Evolutionary conservation across 2,888 invertebrate species (phyloP).

Genomic region (Eugnorisma glareosa): DNA sequence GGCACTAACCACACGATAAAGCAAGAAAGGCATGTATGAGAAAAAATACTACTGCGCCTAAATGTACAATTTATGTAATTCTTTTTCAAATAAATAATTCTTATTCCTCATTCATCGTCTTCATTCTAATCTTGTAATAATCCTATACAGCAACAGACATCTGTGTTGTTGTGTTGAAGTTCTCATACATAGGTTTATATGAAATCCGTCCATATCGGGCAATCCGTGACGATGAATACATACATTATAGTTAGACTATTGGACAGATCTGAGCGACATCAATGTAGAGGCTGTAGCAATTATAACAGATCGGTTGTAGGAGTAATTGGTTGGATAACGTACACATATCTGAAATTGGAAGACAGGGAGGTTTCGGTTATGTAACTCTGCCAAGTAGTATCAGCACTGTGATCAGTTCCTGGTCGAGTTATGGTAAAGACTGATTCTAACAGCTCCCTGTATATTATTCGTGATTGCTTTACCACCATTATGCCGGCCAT

Average conservation of each 20-base stretch:
- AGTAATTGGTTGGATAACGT: not conserved
- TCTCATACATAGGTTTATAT: not conserved
- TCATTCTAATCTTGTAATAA: not conserved
- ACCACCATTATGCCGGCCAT: too few relatives aligned
- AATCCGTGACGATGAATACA: slow-evolving; percentile 25
- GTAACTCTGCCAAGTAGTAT: not conserved
- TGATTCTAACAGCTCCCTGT: too few relatives aligned
- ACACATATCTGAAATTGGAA: not conserved
- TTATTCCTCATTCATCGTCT: too few relatives aligned
- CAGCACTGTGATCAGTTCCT: too few relatives aligned
- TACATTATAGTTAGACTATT: not conserved
- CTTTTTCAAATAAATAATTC: too few relatives aligned
- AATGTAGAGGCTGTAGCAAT: not conserved
- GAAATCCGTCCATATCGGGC: slow-evolving; percentile 3
- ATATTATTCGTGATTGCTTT: too few relatives aligned
- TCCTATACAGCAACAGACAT: not conserved
- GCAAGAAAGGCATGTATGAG: too few relatives aligned
- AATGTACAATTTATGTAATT: too few relatives aligned
- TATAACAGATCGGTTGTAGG: not conserved
- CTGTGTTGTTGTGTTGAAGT: too few relatives aligned
- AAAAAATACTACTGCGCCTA: too few relatives aligned
- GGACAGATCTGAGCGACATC: slow-evolving; percentile 6
- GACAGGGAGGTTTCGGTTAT: not conserved
- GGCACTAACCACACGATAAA: too few relatives aligned
- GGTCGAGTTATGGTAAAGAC: too few relatives aligned